These are phyloP conservation scores for Pyrrhosoma nymphula DNA, from an alignment of 2,888 invertebrate species.

Conservation along the genomic window DNA sequence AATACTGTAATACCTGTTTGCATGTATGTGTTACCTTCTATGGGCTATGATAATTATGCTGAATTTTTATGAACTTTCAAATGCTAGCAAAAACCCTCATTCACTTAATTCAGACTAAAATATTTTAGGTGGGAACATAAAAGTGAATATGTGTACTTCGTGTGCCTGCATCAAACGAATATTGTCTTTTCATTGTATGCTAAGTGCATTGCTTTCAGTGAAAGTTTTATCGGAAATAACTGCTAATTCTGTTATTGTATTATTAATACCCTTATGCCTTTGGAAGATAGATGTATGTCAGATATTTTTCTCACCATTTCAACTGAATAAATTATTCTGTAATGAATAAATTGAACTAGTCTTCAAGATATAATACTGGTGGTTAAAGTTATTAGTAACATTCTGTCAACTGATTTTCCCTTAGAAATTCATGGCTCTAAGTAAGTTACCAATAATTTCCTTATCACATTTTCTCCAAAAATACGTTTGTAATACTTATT, in stretches of 20 bases:
- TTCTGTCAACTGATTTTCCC: background rate
- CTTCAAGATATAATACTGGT: background rate
- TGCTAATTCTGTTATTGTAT: background rate
- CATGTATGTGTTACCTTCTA: slow-evolving; percentile 25
- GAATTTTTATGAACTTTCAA: background rate
- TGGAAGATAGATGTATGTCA: background rate
- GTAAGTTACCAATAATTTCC: slow-evolving; percentile 49
- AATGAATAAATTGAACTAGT: slow-evolving; percentile 48
- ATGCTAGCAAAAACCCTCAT: background rate
- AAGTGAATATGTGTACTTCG: background rate
- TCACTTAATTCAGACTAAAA: background rate
- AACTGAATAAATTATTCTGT: background rate
- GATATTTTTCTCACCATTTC: background rate
- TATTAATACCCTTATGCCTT: background rate
- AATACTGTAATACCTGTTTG: slow-evolving; percentile 45
- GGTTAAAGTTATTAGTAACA: background rate
- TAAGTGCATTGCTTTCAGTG: slow-evolving; percentile 23
- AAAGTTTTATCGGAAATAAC: background rate
- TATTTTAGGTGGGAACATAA: background rate
- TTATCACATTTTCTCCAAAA: background rate
- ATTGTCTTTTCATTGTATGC: slow-evolving; percentile 3
- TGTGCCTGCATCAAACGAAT: background rate
- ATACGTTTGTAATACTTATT: background rate
- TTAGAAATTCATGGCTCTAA: slow-evolving; percentile 16
- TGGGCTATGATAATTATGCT: slow-evolving; percentile 14